A percentile compares a stretch with the other conserved stretches of the same genome.
These are phyloP conservation scores for Bruchidius siliquastri DNA, from an alignment of 2,888 invertebrate species.

Conservation along the genomic window DNA sequence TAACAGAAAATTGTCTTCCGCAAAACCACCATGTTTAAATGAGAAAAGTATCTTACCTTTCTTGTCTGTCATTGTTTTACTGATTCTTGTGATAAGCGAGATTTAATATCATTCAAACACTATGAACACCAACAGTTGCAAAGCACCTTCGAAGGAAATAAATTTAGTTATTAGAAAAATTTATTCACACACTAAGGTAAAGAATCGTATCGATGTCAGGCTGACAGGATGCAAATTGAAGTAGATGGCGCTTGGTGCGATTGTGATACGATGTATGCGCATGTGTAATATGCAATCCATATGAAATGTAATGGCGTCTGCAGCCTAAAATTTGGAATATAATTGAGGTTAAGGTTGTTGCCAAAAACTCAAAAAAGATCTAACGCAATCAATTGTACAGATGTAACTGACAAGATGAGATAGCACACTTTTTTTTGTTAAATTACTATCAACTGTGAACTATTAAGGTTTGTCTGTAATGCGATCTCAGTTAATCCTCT, in stretches of 20 bases:
- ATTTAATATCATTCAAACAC: constrained; percentile 18
- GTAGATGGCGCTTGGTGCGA: not conserved
- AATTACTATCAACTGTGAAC: no score
- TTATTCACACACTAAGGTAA: not conserved
- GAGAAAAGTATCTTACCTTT: constrained; percentile 32
- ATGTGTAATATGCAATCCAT: no score
- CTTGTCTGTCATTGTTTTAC: constrained; percentile 35
- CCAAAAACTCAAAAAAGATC: no score
- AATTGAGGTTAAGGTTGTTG: no score
- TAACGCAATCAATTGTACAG: no score
- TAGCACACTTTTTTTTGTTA: no score
- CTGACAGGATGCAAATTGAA: not conserved
- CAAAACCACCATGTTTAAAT: constrained; percentile 23
- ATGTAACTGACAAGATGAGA: no score
- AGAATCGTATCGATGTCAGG: not conserved
- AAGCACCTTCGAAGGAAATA: constrained; percentile 11
- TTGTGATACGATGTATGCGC: not conserved
- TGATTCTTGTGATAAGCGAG: constrained; percentile 12
- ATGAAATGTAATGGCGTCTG: no score
- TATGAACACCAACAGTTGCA: constrained; percentile 21
- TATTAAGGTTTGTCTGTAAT: no score
- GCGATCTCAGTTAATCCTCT: no score
- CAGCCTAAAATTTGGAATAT: no score
- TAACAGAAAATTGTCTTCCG: constrained; percentile 15
- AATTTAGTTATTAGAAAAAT: not conserved